Percentiles rank a stretch among this genome's conserved stretches.
phyloP scores from a whole-genome alignment of 2,113 vertebrate genomes.

The Ptilorrhoa leucosticta region DNA sequence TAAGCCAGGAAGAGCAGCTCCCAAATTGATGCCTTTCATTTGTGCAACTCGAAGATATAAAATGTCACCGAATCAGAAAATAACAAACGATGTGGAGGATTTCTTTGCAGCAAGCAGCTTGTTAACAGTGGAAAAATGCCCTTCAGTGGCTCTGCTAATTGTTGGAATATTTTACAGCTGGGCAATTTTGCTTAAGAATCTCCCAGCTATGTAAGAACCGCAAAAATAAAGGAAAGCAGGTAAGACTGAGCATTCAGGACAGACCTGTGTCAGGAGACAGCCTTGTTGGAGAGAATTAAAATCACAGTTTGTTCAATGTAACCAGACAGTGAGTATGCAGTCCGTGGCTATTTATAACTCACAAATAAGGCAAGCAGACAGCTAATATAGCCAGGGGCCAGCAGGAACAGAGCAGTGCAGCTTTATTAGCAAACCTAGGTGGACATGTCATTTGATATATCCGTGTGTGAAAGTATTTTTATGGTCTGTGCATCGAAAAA shows the following conservation, averaged over 20 bases:
- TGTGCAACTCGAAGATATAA: neutral
- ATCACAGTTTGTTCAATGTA: conserved; percentile 18
- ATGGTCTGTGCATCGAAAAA: conserved; percentile 32
- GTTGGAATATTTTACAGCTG: neutral
- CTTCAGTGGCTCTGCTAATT: neutral
- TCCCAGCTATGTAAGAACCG: neutral
- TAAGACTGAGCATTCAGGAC: neutral
- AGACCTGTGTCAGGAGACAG: conserved; percentile 8
- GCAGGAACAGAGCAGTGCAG: conserved; percentile 22
- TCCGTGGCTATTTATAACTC: conserved; percentile 63
- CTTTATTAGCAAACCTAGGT: conserved; percentile 52
- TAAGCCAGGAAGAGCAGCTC: neutral
- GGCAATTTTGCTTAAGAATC: neutral
- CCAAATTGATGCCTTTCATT: neutral
- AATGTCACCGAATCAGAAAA: neutral
- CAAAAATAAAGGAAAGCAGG: neutral
- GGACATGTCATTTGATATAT: conserved; percentile 25
- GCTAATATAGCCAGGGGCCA: conserved; percentile 46
- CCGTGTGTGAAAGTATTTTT: conserved; percentile 35
- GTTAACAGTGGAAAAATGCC: neutral
- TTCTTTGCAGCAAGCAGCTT: neutral
- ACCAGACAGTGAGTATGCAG: conserved; percentile 45
- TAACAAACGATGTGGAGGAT: rapidly evolving
- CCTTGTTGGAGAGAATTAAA: conserved; percentile 49
- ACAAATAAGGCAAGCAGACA: conserved; percentile 53